Evolutionary conservation across 2,113 vertebrate species (phyloP).

Genomic region (Ursus arctos): DNA sequence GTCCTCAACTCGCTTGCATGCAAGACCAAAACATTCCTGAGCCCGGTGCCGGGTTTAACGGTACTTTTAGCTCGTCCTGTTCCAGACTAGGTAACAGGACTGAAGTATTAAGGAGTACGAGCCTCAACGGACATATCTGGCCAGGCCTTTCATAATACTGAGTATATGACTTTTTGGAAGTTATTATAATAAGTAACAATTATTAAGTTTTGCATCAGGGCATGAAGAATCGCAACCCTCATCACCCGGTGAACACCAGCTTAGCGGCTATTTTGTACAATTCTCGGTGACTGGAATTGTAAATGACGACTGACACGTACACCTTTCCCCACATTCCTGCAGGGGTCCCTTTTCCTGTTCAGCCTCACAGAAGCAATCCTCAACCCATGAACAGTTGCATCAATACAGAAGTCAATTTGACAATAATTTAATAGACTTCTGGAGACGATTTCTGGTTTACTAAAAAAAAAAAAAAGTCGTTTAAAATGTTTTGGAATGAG

Average conservation of each 20-base stretch:
- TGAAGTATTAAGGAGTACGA: background rate
- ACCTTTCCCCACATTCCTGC: conserved; percentile 1
- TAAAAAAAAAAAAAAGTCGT: background rate
- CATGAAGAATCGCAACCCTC: background rate
- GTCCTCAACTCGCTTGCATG: background rate
- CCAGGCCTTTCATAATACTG: background rate
- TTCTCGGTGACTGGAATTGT: background rate
- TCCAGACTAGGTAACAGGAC: conserved; percentile 1
- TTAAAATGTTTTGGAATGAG: background rate
- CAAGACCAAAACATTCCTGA: background rate
- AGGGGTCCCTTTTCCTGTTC: background rate
- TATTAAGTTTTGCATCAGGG: background rate
- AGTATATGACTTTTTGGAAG: background rate
- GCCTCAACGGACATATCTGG: background rate
- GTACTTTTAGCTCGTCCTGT: background rate
- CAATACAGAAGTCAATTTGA: background rate
- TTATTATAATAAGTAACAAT: background rate
- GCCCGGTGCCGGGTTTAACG: background rate
- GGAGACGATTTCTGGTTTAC: conserved; percentile 1
- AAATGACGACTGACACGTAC: background rate
- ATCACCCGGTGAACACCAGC: background rate
- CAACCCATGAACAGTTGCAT: background rate
- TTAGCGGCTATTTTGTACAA: background rate
- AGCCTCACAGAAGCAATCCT: background rate
- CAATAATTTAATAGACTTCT: background rate